phyloP scores from a whole-genome alignment of 2,888 invertebrate genomes.

The Drosophila niveifrons region DNA sequence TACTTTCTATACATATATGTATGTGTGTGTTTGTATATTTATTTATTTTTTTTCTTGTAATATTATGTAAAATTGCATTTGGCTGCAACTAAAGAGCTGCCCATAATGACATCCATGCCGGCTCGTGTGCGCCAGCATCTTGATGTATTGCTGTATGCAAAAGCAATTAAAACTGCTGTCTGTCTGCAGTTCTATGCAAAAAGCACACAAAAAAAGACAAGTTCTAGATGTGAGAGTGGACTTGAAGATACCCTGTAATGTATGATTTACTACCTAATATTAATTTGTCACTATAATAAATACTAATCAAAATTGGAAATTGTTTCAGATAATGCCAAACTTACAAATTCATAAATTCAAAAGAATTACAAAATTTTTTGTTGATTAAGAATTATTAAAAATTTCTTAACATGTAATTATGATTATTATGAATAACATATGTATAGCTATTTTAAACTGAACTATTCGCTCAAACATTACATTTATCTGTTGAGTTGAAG shows the following conservation, averaged over 20 bases:
- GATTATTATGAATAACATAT: no score
- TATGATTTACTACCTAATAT: not conserved
- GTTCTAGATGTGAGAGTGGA: not conserved
- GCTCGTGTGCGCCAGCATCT: conserved; percentile 63
- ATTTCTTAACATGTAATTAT: no score
- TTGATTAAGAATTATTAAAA: no score
- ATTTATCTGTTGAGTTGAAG: no score
- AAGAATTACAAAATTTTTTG: no score
- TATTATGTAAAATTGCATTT: conserved; percentile 75
- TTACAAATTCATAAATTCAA: no score
- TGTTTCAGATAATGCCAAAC: no score
- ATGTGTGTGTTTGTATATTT: conserved; percentile 13
- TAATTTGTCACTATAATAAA: no score
- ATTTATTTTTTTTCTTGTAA: conserved; percentile 32
- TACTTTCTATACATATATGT: conserved; percentile 11
- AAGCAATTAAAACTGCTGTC: conserved; percentile 81
- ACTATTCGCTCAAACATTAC: no score
- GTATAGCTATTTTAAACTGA: no score
- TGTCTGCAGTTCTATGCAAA: conserved; percentile 55
- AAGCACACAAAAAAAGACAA: conserved; percentile 15
- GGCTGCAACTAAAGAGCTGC: conserved; percentile 67
- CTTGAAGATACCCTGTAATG: conserved; percentile 15
- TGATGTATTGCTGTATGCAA: conserved; percentile 81
- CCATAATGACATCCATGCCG: conserved; percentile 71
- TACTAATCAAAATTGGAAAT: no score